These are phyloP conservation scores for Geothlypis trichas DNA, from an alignment of 2,113 vertebrate genomes.

Conservation along the genomic window DNA sequence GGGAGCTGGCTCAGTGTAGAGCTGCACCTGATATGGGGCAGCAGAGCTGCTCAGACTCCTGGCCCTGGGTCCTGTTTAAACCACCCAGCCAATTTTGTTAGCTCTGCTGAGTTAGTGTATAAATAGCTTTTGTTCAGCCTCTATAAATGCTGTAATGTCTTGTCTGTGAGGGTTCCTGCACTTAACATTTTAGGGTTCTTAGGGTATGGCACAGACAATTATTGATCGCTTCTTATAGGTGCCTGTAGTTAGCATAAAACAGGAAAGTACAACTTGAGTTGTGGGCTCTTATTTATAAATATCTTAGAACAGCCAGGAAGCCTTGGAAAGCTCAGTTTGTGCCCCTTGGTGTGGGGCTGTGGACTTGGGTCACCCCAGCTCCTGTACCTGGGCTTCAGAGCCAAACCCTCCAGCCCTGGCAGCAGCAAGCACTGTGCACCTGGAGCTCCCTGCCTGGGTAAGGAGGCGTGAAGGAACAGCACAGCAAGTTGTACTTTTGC, in stretches of 20 bases:
- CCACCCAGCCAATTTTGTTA: background rate
- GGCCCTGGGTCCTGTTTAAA: background rate
- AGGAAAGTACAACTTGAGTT: background rate
- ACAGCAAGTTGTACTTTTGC: background rate
- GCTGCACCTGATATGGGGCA: background rate
- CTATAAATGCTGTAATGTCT: background rate
- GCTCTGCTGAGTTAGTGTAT: constrained; percentile 10
- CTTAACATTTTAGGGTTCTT: constrained; percentile 53
- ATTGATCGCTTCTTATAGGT: constrained; percentile 21
- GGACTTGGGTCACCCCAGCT: background rate
- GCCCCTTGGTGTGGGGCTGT: background rate
- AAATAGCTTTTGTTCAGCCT: constrained; percentile 45
- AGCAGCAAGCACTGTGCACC: accelerated
- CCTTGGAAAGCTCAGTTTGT: background rate
- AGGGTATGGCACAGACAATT: constrained; percentile 34
- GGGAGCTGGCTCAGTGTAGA: background rate
- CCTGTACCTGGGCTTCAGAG: background rate
- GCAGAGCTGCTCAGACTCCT: background rate
- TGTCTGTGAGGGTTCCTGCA: constrained; percentile 58
- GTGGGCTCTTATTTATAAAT: background rate
- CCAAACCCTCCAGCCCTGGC: background rate
- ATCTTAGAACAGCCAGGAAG: background rate
- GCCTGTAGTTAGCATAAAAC: constrained; percentile 37
- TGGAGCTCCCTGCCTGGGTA: background rate
- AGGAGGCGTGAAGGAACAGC: background rate